Base-by-base conservation (phyloP, 2,888 invertebrate species). In the Lacanobia oleracea region DNA sequence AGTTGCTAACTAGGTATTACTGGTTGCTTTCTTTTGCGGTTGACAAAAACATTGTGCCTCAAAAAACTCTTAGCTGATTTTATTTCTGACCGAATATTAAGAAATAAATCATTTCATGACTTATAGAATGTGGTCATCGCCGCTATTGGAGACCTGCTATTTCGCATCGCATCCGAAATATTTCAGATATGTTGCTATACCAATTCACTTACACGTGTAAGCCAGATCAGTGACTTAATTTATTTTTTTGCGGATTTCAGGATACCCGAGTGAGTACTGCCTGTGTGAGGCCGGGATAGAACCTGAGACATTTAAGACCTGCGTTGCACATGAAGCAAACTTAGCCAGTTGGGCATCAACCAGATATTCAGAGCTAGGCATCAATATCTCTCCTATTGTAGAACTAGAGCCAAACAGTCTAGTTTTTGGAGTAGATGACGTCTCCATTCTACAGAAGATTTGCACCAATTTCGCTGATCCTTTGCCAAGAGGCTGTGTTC, bases 391-490 rank as follows among this genome's bases (percentile, higher is more conserved):
- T 21, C 82, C 82, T 12, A 51, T 82, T 10, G 53, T 82, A 62
- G 68, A 69, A 62, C 33, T 82, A 14, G 43, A 61, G 0, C 21
- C 54, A 48, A 61, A 33, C 18, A 65, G 23, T 7, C 72, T 67
- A 23, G 79, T 92, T 0, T 91, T 88, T 67, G 89, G 86, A 45
- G 89, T 91, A 0, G 82, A 88, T 5, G 91, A 90, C 57, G 76
- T 62, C 0, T 90, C 86, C 86, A 91, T 88, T 50, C 76, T 93
- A 50, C 88, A 90, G 82, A 91, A 92, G 66, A 91, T 92, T 16
- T 93, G 92, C 74, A 89, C 90, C 0, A 87, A 92, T n/a, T 93
- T 92, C 51, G 90, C 90, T 0, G 89, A 90, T 8, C 81, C 87
- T 23, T 75, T 79, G 3, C 93, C 93, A 0, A 82, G 89, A 67